These are phyloP conservation scores for Apus apus DNA, from an alignment of 2,113 vertebrate genomes.

Conservation along the genomic window DNA sequence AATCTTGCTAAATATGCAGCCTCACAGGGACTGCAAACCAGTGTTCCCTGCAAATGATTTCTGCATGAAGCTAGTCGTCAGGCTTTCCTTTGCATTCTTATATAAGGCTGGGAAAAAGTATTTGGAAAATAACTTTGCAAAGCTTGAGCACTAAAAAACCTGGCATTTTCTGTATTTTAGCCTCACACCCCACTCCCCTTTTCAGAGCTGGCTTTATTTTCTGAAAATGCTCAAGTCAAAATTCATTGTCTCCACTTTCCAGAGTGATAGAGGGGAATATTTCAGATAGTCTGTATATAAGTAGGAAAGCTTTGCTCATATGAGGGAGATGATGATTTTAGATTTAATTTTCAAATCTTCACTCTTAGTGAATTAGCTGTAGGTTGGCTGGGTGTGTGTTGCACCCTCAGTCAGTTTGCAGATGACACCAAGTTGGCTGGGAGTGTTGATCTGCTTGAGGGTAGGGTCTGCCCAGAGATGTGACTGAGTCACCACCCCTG, in stretches of 20 bases:
- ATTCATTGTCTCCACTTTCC: background rate
- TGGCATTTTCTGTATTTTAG: background rate
- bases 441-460: too few species aligned
- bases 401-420: too few species aligned
- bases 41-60: background rate
- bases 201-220: background rate
- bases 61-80: background rate
- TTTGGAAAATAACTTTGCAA: background rate
- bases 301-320: background rate
- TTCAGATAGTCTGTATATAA: background rate
- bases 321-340: background rate
- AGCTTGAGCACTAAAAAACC: background rate
- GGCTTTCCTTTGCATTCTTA: background rate
- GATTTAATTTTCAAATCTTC: background rate
- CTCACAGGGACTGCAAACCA: background rate
- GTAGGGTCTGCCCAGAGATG: too few species aligned
- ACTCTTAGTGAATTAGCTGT: background rate
- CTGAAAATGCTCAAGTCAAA: background rate
- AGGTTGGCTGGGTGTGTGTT: background rate
- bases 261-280: background rate
- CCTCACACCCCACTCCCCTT: too few species aligned
- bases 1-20: background rate
- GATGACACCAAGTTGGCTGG: too few species aligned
- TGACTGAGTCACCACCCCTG: too few species aligned
- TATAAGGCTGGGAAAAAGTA: rapidly evolving